Base-by-base conservation (phyloP, 1,140 invertebrate species). In the Lutraria rhynchaena region DNA sequence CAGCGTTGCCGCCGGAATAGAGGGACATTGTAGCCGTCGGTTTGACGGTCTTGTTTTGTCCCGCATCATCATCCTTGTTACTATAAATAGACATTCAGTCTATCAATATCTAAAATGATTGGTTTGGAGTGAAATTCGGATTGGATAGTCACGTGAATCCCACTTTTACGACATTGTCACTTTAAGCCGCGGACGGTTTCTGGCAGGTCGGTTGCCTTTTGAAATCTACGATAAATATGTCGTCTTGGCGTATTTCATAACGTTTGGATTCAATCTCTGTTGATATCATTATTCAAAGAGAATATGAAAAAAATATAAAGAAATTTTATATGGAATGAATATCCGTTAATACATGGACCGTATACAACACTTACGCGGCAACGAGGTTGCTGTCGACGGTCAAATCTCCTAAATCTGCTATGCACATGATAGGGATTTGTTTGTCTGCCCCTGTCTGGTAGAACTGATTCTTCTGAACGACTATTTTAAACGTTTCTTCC, bases 371-470 rank as follows among this genome's bases (percentile, higher is more conserved):
- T 67, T 73, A 85, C 84, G 81, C n/a, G 46, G 74, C 78, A 61
- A 77, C 77, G 31, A 77, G 22, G 44, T 74, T 67, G 44, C 70
- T 75, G 49, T 19, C 51, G 1, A 85, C 67, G 24, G 73, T 74
- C 3, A 85, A 65, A 55, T 85, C 84, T 1, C 22, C 44, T 1
- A 85, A 71, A 46, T 85, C 84, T 4, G 78, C 73, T 22, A 83
- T 73, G 63, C 84, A 85, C 84, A 85, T 85, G 33, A 85, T 70
- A 1, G 84, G 84, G 11, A 85, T 85, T 58, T 85, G 84, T 77
- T 85, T 85, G 58, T 85, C 84, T 19, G 81, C 81, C 4, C 84
- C 84, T 3, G 84, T 85, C 77, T 85, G 84, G n/a, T 85, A 85
- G 17, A 81, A 51, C 0, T 55, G 9, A 7, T 85, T 83, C 74